These are phyloP conservation scores for Tridacna crocea DNA, from an alignment of 2,888 invertebrate species.

Conservation along the genomic window DNA sequence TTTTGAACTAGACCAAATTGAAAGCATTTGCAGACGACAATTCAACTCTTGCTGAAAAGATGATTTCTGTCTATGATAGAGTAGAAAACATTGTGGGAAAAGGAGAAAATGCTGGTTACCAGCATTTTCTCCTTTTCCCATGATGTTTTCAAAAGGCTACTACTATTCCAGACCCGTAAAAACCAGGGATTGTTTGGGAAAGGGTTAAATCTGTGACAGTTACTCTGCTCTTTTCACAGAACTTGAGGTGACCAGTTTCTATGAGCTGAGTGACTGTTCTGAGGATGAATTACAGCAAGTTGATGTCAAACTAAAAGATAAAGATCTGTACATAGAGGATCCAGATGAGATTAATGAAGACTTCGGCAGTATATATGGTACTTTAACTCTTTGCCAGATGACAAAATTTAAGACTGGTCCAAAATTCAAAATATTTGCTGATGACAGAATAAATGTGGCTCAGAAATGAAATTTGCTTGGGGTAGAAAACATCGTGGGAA, in stretches of 20 bases:
- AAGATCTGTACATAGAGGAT: slow-evolving; percentile 41
- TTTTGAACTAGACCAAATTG: too few relatives aligned
- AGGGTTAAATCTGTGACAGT: background rate
- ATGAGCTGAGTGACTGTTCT: slow-evolving; percentile 40
- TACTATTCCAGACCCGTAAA: background rate
- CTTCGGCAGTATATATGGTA: slow-evolving; percentile 6
- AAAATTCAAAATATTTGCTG: too few relatives aligned
- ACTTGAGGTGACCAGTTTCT: slow-evolving; percentile 17
- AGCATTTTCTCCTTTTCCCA: background rate
- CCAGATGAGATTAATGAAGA: slow-evolving; percentile 14
- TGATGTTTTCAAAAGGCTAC: background rate
- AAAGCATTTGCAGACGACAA: too few relatives aligned
- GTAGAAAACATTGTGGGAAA: too few relatives aligned
- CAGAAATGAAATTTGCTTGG: too few relatives aligned
- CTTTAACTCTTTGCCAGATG: background rate
- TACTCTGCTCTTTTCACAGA: slow-evolving; percentile 1
- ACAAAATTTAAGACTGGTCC: too few relatives aligned
- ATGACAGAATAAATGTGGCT: too few relatives aligned
- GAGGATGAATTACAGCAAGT: slow-evolving; percentile 35
- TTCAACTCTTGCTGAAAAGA: too few relatives aligned
- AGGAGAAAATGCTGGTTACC: too few relatives aligned
- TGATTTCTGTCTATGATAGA: too few relatives aligned
- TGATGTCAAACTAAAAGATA: slow-evolving; percentile 40
- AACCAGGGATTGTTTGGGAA: background rate
- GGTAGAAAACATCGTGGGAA: background rate